Evolutionary conservation across 2,113 vertebrate genomes (phyloP), one percentile per base, ranked within the genome.

Genomic region (Mesoclemmys tuberculata): DNA sequence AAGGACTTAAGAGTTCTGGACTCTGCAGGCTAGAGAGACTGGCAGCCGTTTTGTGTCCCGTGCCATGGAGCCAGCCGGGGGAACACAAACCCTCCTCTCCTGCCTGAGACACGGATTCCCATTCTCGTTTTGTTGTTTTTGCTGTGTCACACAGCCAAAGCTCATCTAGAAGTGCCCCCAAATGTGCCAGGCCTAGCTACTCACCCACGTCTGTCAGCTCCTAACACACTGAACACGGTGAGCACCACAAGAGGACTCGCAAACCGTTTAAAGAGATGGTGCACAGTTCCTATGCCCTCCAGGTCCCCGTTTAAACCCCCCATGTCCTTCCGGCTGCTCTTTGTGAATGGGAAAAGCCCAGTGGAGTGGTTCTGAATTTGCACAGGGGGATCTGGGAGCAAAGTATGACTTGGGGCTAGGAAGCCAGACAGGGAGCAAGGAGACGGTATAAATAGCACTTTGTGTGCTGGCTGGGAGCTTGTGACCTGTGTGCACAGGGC

Each of bases 301-400:
- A 38, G 18, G 18, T 71, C 64, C 24, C 68, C 21, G 19, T 41
- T 74, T 74, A 41, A 74, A 6, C 68, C 64, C n/a, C 4, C 16
- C 8, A 24, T 26, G 26, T 29, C 56, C 9, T 24, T 41, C 38
- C 38, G 10, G 38, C 38, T 74, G 38, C 38, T 41, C 22, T 71
- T 22, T 21, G 35, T 38, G 64, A n/a, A 71, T 71, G 64, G n/a
- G n/a, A 38, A 71, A 38, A 71, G 64, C 35, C 64, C 35, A 21
- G 6, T 2, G 68, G 68, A 41, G 38, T 5, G 38, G n/a, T 22
- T 41, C 38, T 1, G 0, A 11, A 12, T 14, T 79, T 44, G n/a
- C 14, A 35, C 8, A 14, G 77, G 35, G 12, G 11, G 14, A 41
- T 46, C 56, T 61, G 71, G 12, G n/a, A 7, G 8, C 31, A 11